A percentile compares a stretch with the other conserved stretches of the same genome.
Conservation (phyloP, 2,888 invertebrate genomes). For the Malthinus seriepunctatus region DNA sequence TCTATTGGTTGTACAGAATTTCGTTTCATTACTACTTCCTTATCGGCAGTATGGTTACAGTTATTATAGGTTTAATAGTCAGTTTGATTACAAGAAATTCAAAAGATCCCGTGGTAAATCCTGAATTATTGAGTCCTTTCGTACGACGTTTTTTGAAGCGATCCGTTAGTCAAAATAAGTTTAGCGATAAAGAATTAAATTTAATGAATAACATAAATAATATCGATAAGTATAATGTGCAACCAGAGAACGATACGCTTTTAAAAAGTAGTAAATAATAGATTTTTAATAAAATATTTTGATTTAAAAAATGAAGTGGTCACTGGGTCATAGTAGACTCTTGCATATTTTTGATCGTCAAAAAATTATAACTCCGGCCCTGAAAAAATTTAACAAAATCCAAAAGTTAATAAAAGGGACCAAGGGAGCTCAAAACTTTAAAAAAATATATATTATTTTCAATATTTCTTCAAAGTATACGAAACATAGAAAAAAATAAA, state of each 20-base stretch:
- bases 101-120: constrained; percentile 61
- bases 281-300: no score
- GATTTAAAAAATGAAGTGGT: no score
- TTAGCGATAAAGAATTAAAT: neutral
- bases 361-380: no score
- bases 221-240: neutral
- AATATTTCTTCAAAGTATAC: no score
- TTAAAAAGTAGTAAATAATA: neutral
- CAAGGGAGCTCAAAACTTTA: no score
- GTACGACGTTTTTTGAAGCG: neutral
- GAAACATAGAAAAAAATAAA: no score
- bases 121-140: constrained; percentile 61
- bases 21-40: constrained; percentile 32
- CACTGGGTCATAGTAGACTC: no score
- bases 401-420: no score
- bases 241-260: neutral
- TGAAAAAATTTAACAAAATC: no score
- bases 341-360: no score
- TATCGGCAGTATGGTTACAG: constrained; percentile 15
- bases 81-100: constrained; percentile 21
- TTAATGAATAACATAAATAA: neutral
- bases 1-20: constrained; percentile 2
- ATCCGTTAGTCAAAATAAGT: neutral
- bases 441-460: no score
- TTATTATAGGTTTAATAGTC: constrained; percentile 19